phyloP scores from a whole-genome alignment of 2,113 vertebrate genomes.

The Pelmatolapia mariae region DNA sequence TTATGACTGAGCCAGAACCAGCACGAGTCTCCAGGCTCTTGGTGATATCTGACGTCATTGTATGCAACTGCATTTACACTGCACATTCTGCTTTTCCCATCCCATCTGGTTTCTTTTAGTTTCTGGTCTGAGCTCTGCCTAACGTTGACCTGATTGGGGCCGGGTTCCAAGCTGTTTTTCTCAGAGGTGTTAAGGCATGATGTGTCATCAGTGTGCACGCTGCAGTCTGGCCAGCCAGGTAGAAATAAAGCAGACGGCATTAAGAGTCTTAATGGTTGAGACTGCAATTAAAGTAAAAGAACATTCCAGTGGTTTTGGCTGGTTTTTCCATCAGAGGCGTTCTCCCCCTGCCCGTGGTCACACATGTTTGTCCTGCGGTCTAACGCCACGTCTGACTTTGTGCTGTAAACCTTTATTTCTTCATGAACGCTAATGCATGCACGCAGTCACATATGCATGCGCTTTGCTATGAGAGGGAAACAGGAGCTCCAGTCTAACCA shows the following conservation, averaged over 20 bases:
- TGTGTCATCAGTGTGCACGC: constrained; percentile 11
- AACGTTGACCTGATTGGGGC: constrained; percentile 10
- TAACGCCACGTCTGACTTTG: constrained; percentile 19
- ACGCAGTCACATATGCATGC: background rate
- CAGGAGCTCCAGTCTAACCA: constrained; percentile 32
- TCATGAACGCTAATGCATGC: constrained; percentile 4
- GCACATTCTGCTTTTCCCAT: background rate
- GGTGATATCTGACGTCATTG: constrained; percentile 34
- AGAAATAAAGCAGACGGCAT: background rate
- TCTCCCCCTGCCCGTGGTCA: constrained; percentile 5
- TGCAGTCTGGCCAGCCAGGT: background rate
- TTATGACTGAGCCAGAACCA: constrained; percentile 36
- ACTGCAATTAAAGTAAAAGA: constrained; percentile 21
- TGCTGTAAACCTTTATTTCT: constrained; percentile 22
- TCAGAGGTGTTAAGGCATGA: constrained; percentile 32
- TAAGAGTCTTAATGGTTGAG: constrained; percentile 14
- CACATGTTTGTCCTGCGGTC: constrained; percentile 51
- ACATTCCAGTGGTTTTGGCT: constrained; percentile 28
- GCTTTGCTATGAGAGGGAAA: constrained; percentile 21
- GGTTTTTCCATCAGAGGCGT: constrained; percentile 26
- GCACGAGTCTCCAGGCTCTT: constrained; percentile 13
- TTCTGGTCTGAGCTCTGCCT: constrained; percentile 15
- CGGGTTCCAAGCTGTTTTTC: constrained; percentile 1
- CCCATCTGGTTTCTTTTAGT: constrained; percentile 48
- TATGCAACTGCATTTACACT: background rate